Conservation (phyloP, 2,113 vertebrate species). For the Mungos mungo region DNA sequence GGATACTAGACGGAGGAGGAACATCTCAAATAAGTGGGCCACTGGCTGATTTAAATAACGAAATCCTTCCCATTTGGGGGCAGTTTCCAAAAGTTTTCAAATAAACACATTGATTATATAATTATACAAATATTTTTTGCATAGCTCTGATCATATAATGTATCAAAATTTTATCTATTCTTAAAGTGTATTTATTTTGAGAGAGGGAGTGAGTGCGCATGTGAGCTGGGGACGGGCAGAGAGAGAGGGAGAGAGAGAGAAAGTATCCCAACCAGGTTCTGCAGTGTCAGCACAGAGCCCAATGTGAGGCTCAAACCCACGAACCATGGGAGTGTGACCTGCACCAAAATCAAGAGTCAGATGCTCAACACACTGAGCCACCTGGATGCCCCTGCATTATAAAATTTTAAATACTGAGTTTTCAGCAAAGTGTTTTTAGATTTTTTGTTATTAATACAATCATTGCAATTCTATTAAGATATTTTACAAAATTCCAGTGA, state of each 20-base stretch:
- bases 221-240: no score
- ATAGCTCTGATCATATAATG: background rate
- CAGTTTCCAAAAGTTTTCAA: background rate
- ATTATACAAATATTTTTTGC: background rate
- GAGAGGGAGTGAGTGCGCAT: no score
- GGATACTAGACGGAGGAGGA: background rate
- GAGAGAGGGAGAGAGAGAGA: no score
- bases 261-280: no score
- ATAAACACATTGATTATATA: background rate
- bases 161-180: background rate
- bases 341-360: no score
- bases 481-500: background rate
- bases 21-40: background rate
- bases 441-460: background rate
- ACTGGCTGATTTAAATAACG: background rate
- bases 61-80: background rate
- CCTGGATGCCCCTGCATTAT: background rate
- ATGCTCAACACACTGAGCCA: no score
- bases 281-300: no score
- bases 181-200: no score
- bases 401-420: background rate
- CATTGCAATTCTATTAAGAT: background rate
- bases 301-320: no score
- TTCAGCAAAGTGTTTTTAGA: background rate
- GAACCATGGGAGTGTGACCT: no score